These are phyloP conservation scores for Melangyna quadrimaculata DNA, from an alignment of 2,888 invertebrate genomes.

Conservation along the genomic window DNA sequence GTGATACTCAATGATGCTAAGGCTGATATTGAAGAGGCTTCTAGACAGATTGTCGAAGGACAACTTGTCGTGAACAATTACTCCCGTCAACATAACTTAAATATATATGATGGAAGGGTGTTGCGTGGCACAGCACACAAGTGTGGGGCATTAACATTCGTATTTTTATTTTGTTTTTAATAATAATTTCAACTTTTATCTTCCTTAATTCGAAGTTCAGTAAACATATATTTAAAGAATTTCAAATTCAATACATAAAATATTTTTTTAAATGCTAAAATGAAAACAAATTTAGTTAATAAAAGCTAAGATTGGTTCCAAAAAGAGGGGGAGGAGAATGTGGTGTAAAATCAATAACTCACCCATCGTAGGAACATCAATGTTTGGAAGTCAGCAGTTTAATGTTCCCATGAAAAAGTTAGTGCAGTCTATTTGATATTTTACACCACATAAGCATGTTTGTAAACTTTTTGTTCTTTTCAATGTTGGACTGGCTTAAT, in stretches of 20 bases:
- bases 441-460: too few species aligned
- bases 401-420: too few species aligned
- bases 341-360: too few species aligned
- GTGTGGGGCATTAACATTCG: constrained; percentile 83
- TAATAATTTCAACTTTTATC: neutral
- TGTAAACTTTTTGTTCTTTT: too few species aligned
- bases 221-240: neutral
- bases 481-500: too few species aligned
- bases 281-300: neutral
- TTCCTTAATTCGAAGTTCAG: neutral
- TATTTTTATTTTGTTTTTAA: neutral
- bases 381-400: too few species aligned
- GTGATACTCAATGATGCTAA: constrained; percentile 89
- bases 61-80: constrained; percentile 89
- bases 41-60: constrained; percentile 89
- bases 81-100: constrained; percentile 88
- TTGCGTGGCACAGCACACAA: constrained; percentile 89
- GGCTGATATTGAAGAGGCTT: constrained; percentile 88
- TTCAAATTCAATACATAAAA: too few species aligned
- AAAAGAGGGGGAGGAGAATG: too few species aligned
- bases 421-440: too few species aligned
- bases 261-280: neutral
- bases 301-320: too few species aligned
- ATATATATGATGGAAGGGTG: constrained; percentile 89
- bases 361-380: too few species aligned